phyloP scores from a whole-genome alignment of 2,113 vertebrate genomes.

The Otis tarda region DNA sequence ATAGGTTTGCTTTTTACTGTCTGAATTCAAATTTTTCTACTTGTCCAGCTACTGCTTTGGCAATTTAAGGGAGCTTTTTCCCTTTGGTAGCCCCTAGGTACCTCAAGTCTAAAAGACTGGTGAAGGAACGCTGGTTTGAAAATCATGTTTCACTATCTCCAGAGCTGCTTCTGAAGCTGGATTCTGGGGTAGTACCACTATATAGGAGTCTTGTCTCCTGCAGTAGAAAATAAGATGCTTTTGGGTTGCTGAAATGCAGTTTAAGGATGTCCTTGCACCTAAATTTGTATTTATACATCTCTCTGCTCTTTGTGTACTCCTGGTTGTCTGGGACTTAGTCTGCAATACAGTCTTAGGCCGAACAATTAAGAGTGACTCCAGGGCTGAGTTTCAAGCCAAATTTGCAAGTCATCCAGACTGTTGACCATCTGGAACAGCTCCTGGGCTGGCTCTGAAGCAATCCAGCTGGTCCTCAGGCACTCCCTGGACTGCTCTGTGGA shows the following conservation, averaged over 20 bases:
- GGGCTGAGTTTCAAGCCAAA: not conserved
- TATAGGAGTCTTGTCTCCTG: not conserved
- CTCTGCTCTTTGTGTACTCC: not conserved
- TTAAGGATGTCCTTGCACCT: not conserved
- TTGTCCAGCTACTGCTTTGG: not conserved
- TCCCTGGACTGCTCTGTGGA: not conserved
- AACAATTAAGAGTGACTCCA: not conserved
- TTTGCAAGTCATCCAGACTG: not conserved
- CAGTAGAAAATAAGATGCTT: not conserved
- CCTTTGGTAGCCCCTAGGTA: not conserved
- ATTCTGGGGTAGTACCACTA: not conserved
- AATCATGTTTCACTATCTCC: not conserved
- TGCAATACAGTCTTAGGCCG: not conserved
- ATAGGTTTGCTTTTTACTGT: not conserved
- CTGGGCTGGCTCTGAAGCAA: conserved; percentile 26
- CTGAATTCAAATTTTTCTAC: not conserved
- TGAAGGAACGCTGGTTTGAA: not conserved
- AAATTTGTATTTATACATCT: not conserved
- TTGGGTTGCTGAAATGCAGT: not conserved
- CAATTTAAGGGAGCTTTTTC: not conserved
- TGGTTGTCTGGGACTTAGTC: not conserved
- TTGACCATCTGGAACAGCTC: conserved; percentile 41
- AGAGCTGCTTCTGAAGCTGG: not conserved
- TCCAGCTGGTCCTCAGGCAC: conserved; percentile 27
- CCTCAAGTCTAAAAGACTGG: not conserved